Evolutionary conservation across 2,113 vertebrate species (phyloP).

Genomic region (Apteryx mantelli): DNA sequence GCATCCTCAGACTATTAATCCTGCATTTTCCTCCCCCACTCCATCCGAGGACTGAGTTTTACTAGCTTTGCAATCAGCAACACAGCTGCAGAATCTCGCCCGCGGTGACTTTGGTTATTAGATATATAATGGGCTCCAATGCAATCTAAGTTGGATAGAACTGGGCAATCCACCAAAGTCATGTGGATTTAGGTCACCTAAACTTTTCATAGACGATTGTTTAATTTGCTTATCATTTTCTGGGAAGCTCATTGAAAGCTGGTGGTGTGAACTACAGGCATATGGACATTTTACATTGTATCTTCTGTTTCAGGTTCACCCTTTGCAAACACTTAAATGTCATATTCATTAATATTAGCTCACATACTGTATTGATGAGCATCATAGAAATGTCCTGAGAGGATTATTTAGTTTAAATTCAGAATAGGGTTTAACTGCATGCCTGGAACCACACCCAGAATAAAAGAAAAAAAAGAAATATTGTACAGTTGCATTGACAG

Average conservation of each 20-base stretch:
- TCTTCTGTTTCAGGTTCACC: not conserved
- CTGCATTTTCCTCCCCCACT: not conserved
- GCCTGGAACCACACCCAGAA: not conserved
- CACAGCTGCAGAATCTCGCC: accelerated
- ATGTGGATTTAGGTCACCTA: not conserved
- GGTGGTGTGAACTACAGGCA: not conserved
- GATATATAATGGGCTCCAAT: not conserved
- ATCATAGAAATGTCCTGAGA: not conserved
- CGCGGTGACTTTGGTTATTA: not conserved
- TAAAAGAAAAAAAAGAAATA: not conserved
- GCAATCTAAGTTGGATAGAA: not conserved
- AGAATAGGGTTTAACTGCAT: not conserved
- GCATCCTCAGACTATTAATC: not conserved
- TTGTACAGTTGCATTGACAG: not conserved
- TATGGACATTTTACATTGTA: not conserved
- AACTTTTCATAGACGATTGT: not conserved
- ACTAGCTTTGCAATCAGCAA: not conserved
- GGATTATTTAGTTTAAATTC: not conserved
- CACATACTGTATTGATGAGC: accelerated
- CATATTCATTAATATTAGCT: not conserved
- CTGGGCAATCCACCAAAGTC: not conserved
- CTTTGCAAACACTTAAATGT: not conserved
- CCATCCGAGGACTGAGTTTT: not conserved
- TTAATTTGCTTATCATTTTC: not conserved
- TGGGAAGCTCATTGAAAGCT: not conserved